Conservation (phyloP, 1,140 invertebrate genomes). For the Heterodera schachtii region DNA sequence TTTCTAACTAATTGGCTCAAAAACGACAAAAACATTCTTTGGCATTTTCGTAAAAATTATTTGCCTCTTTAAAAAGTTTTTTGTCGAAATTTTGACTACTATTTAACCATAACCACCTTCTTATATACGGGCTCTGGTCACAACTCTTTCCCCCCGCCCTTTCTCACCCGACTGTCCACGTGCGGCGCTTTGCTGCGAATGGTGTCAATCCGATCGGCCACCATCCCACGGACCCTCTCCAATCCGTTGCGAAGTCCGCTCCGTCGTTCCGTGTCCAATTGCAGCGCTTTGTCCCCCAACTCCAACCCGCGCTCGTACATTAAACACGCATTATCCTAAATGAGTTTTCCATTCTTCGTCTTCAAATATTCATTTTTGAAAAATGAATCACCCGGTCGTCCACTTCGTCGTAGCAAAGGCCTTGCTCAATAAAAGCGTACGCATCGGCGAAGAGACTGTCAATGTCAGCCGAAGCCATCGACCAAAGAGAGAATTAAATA, state of each 20-base stretch:
- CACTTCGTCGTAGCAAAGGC: slow-evolving; percentile 35
- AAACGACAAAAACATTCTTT: too few species aligned
- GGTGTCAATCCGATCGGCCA: slow-evolving; percentile 4
- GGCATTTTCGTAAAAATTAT: too few species aligned
- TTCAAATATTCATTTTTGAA: background rate
- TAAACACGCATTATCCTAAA: slow-evolving; percentile 27
- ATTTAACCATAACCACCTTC: too few species aligned
- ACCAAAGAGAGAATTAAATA: slow-evolving; percentile 1
- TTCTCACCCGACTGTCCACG: background rate
- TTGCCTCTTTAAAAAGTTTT: too few species aligned
- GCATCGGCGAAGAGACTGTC: slow-evolving; percentile 37
- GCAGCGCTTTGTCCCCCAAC: slow-evolving; percentile 19
- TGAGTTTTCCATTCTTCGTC: background rate
- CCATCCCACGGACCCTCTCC: background rate
- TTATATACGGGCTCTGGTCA: too few species aligned
- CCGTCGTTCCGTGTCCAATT: slow-evolving; percentile 1
- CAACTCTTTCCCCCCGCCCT: too few species aligned
- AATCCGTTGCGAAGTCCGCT: slow-evolving; percentile 9
- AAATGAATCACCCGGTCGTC: slow-evolving; percentile 18
- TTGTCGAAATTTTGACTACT: too few species aligned
- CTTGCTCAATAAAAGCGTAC: slow-evolving; percentile 36
- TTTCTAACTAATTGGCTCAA: too few species aligned
- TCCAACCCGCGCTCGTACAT: slow-evolving; percentile 38
- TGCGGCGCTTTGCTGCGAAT: background rate
- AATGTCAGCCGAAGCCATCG: slow-evolving; percentile 10